Evolutionary conservation across 2,888 invertebrate genomes (phyloP).

Genomic region (Apantesis nais): DNA sequence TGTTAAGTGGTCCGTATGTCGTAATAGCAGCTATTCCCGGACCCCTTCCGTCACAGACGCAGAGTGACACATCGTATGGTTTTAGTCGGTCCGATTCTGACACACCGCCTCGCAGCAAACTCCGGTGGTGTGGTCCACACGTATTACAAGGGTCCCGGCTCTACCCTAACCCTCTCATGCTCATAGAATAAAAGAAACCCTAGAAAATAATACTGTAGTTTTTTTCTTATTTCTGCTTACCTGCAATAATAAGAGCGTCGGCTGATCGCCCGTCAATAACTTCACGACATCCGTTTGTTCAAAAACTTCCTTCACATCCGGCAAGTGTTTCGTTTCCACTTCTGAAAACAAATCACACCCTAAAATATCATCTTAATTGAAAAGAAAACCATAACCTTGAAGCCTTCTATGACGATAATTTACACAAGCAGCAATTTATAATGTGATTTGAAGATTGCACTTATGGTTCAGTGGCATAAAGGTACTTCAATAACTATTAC

Average conservation of each 20-base stretch:
- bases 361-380: not conserved
- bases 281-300: constrained; percentile 72
- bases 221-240: constrained; percentile 44
- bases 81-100: no score
- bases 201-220: not conserved
- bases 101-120: no score
- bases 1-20: no score
- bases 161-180: no score
- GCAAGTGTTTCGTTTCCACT: constrained; percentile 46
- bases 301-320: constrained; percentile 64
- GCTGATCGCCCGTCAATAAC: constrained; percentile 65
- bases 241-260: constrained; percentile 76
- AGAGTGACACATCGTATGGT: no score
- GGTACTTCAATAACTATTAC: not conserved
- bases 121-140: no score
- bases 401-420: not conserved
- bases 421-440: no score
- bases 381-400: no score
- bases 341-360: constrained; percentile 44
- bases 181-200: no score
- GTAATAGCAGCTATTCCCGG: no score
- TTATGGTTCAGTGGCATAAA: not conserved
- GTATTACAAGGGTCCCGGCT: no score
- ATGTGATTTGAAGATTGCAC: not conserved
- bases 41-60: no score